These are phyloP conservation scores for Argyrosomus regius DNA, from an alignment of 2,797 vertebrate genomes.

Conservation along the genomic window DNA sequence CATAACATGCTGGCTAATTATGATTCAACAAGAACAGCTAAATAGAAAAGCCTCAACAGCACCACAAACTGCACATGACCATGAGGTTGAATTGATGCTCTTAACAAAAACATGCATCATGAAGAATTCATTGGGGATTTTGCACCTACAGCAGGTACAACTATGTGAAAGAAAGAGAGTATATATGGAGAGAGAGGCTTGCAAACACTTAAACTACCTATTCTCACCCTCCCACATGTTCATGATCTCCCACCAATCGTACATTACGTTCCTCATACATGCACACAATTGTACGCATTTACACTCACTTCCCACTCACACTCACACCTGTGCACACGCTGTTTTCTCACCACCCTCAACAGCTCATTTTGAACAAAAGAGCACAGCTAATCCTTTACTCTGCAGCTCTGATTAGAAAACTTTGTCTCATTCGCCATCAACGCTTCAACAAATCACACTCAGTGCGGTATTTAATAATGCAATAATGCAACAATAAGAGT, in stretches of 20 bases:
- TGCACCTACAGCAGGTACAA: too few relatives aligned
- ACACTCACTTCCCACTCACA: not conserved
- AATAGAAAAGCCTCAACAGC: not conserved
- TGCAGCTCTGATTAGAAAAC: conserved; percentile 9
- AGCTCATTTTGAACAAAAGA: not conserved
- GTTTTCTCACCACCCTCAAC: not conserved
- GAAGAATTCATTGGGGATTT: too few relatives aligned
- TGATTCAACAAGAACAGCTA: not conserved
- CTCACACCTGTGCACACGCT: not conserved
- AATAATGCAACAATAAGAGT: conserved; percentile 18
- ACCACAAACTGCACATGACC: not conserved
- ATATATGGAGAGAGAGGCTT: not conserved
- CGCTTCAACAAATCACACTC: not conserved
- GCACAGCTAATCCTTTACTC: not conserved
- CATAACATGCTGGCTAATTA: too few relatives aligned
- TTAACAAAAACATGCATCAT: too few relatives aligned
- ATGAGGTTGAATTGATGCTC: too few relatives aligned
- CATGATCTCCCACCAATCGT: not conserved
- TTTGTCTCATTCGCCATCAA: not conserved
- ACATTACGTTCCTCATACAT: not conserved
- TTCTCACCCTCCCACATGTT: not conserved
- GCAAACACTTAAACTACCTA: conserved; percentile 12
- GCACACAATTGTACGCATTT: not conserved
- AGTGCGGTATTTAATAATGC: conserved; percentile 2
- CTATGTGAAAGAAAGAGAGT: too few relatives aligned